A percentile compares a stretch with the other conserved stretches of the same genome.
phyloP scores from a whole-genome alignment of 2,113 vertebrate species.

The Oostethus manadensis region DNA sequence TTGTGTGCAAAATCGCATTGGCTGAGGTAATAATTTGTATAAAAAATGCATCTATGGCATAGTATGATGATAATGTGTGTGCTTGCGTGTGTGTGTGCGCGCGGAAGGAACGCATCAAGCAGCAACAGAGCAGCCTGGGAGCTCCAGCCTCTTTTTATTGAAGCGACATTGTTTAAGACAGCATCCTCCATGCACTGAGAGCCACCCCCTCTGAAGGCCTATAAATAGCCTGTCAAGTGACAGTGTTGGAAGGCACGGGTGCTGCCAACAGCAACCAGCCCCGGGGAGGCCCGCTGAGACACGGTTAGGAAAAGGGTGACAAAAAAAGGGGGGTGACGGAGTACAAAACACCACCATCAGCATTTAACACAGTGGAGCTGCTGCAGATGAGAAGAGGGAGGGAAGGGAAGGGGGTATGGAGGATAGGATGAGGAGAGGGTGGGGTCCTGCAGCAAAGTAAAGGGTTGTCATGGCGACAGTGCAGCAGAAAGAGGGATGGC shows the following conservation, averaged over 20 bases:
- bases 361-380: conserved; percentile 71
- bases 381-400: conserved; percentile 63
- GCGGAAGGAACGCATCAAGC: neutral
- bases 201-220: conserved; percentile 72
- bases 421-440: conserved; percentile 58
- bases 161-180: conserved; percentile 72
- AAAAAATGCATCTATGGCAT: no score
- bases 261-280: conserved; percentile 71
- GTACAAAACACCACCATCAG: conserved; percentile 70
- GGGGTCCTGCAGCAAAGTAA: conserved; percentile 76
- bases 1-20: no score
- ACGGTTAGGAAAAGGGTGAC: conserved; percentile 20
- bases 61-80: neutral
- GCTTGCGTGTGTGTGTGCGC: neutral
- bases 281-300: conserved; percentile 66
- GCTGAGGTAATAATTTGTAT: no score
- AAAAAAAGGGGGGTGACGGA: conserved; percentile 38
- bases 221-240: conserved; percentile 74
- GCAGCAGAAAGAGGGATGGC: conserved; percentile 64
- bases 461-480: conserved; percentile 74
- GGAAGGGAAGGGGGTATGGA: conserved; percentile 15
- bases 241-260: conserved; percentile 69
- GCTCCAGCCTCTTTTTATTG: conserved; percentile 64
- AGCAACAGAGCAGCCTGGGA: conserved; percentile 25
- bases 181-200: conserved; percentile 69